A percentile compares a stretch with the other conserved stretches of the same genome.
Evolutionary conservation across 2,113 vertebrate species (phyloP).

Genomic region (Tragelaphus buxtoni): DNA sequence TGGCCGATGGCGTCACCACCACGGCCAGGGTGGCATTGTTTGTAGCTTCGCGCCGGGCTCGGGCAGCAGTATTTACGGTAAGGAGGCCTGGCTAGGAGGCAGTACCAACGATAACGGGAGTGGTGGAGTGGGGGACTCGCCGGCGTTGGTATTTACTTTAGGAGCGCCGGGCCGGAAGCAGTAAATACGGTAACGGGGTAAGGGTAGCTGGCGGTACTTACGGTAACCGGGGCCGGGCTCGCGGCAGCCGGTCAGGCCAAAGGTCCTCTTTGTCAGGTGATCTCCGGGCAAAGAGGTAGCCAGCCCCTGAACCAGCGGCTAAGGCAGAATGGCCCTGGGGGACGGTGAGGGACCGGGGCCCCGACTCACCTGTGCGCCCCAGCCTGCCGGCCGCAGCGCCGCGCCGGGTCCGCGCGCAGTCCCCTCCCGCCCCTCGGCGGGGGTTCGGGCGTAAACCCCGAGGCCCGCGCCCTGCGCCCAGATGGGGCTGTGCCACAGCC

Average conservation of each 20-base stretch:
- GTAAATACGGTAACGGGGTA: slow-evolving; percentile 65
- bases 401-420: slow-evolving; percentile 67
- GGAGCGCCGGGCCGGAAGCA: neutral
- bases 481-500: slow-evolving; percentile 97
- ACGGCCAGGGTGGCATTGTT: neutral
- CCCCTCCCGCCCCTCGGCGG: neutral
- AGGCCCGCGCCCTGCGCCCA: neutral
- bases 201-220: slow-evolving; percentile 55
- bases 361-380: slow-evolving; percentile 55
- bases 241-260: neutral
- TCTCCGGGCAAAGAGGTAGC: slow-evolving; percentile 68
- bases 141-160: slow-evolving; percentile 73
- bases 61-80: slow-evolving; percentile 2
- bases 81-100: slow-evolving; percentile 18
- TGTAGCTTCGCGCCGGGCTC: neutral
- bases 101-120: slow-evolving; percentile 68
- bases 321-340: slow-evolving; percentile 90
- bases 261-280: slow-evolving; percentile 85
- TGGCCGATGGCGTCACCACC: neutral
- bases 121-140: neutral
- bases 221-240: slow-evolving; percentile 66
- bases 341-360: slow-evolving; percentile 80
- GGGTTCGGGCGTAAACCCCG: neutral
- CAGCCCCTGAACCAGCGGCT: slow-evolving; percentile 72
- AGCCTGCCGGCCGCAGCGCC: slow-evolving; percentile 75